Evolutionary conservation across 1,140 invertebrate genomes (phyloP).

Genomic region (Probaryconus sp.): DNA sequence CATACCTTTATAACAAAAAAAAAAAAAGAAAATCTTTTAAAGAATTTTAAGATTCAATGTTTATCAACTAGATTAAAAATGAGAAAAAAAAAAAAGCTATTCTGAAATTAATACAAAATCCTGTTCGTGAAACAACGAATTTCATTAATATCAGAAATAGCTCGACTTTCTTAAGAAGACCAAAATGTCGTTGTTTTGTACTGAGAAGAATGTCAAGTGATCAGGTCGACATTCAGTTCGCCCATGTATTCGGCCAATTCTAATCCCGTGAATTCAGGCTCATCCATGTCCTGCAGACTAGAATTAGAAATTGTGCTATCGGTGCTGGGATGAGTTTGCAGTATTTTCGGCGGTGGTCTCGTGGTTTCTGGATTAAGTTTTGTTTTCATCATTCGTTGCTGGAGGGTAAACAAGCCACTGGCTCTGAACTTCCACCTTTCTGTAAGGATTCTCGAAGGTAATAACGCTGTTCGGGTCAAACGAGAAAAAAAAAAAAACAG

Average conservation of each 20-base stretch:
- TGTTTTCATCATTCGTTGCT: constrained; percentile 41
- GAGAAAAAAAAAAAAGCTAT: too few species aligned
- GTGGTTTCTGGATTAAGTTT: constrained; percentile 41
- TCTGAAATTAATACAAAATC: too few species aligned
- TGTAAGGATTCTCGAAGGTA: constrained; percentile 58
- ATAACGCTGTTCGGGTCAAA: constrained; percentile 5
- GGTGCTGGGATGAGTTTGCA: constrained; percentile 68
- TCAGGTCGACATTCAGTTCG: constrained; percentile 79
- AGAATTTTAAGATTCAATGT: too few species aligned
- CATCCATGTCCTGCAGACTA: constrained; percentile 83
- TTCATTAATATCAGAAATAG: too few species aligned
- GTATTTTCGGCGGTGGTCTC: constrained; percentile 33
- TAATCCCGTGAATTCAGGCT: constrained; percentile 82
- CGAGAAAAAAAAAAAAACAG: constrained; percentile 6
- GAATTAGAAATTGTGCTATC: constrained; percentile 82
- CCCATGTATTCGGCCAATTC: constrained; percentile 83
- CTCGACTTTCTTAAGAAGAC: too few species aligned
- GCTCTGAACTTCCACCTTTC: constrained; percentile 65
- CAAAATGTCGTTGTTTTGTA: neutral
- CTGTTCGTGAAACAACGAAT: too few species aligned
- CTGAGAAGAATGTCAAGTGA: constrained; percentile 65
- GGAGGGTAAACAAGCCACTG: constrained; percentile 59
- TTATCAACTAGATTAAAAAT: too few species aligned
- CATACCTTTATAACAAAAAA: too few species aligned
- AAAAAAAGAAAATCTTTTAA: too few species aligned